These are phyloP conservation scores for Zoanthus sociatus DNA, from an alignment of 92 coral and sea anemone genomes.

Conservation along the genomic window DNA sequence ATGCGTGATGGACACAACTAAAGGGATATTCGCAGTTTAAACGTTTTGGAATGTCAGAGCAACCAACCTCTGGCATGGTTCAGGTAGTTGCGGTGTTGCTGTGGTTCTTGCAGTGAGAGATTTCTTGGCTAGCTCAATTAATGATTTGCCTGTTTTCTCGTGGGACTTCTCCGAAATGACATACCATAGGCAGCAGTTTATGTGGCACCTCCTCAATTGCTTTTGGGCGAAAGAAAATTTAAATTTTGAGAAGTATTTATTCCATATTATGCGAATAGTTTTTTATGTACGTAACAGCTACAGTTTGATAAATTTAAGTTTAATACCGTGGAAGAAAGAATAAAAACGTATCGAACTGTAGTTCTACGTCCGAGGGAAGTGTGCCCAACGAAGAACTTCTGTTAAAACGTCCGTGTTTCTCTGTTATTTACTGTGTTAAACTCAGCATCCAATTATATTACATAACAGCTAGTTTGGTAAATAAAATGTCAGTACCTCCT, in stretches of 20 bases:
- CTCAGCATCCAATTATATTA: too few species aligned
- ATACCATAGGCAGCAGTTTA: constrained; percentile 27
- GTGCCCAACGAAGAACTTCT: too few species aligned
- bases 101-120: constrained; percentile 37
- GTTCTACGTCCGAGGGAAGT: too few species aligned
- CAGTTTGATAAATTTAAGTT: too few species aligned
- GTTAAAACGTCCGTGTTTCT: too few species aligned
- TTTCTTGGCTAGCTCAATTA: neutral
- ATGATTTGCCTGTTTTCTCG: neutral
- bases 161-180: constrained; percentile 14
- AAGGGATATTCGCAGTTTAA: neutral
- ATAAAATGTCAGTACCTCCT: too few species aligned
- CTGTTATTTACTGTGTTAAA: too few species aligned
- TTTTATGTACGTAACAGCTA: neutral
- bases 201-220: constrained; percentile 10
- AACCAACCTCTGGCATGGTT: constrained; percentile 46
- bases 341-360: too few species aligned
- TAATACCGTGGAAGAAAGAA: too few species aligned
- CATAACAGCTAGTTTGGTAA: too few species aligned
- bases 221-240: neutral
- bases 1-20: neutral
- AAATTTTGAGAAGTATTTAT: neutral
- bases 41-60: constrained; percentile 61
- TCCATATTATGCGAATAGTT: neutral
- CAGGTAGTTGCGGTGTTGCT: constrained; percentile 60